Base-by-base conservation (phyloP, 2,113 vertebrate species). In the Scortum barcoo region DNA sequence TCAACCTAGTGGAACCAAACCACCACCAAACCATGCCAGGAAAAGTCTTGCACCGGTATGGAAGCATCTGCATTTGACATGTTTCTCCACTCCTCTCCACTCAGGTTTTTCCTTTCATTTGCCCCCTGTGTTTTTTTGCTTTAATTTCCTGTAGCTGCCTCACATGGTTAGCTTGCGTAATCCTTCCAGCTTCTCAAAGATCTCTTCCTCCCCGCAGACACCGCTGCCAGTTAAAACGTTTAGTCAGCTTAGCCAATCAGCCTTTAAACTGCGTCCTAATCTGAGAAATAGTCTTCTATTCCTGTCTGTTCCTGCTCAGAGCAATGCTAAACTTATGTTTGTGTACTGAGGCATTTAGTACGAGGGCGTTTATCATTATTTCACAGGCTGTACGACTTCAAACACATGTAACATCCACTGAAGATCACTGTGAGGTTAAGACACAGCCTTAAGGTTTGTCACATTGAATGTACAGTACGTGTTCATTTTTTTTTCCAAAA, bases 341-440 rank as follows among this genome's bases (percentile, higher is more conserved):
- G 70, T 68, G 62, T 44, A 22, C 54, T 53, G 17, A 68, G 30
- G 68, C 26, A 67, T 61, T 73, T 14, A 67, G 20, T 46, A 13
- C 20, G 8, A 30, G 46, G 36, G 22, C 2, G 2, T 66, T 80
- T 80, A 56, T 56, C 58, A 66, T 71, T 28, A 20, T 24, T 69
- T 20, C 3, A 50, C 73, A 77, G 42, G n/a, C 54, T 50, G 48
- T n/a, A 38, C 33, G 46, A 71, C 67, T 75, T 76, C 61, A 76
- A 63, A 78, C 66, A 74, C 62, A 26, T 71, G 33, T 38, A 58
- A n/a, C 56, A 73, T 67, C 36, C 33, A 56, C 19, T 58, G 22
- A 36, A 51, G 38, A 51, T n/a, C 70, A 78, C 2, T 30, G 12
- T n/a, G 70, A 58, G 78, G 81, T 72, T 56, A 42, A 77, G 68